Evolutionary conservation across 2,888 invertebrate genomes (phyloP).

Genomic region (Alloplasta piceator): DNA sequence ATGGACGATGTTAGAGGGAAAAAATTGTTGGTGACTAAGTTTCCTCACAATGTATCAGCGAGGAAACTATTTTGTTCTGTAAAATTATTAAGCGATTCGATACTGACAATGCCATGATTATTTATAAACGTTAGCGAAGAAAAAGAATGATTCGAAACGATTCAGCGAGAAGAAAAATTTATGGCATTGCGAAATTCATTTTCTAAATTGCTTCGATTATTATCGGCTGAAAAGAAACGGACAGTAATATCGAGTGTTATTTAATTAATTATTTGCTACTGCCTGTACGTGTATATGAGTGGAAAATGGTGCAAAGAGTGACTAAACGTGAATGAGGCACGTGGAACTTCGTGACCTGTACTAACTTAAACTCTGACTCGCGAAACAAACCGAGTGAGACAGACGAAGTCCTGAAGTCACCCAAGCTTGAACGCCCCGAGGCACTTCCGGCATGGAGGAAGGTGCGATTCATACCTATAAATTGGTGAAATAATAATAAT

Average conservation of each 20-base stretch:
- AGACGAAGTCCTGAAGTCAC: conserved; percentile 28
- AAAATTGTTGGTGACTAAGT: conserved; percentile 22
- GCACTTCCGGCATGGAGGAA: conserved; percentile 29
- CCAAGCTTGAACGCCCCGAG: conserved; percentile 21
- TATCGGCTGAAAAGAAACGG: not conserved
- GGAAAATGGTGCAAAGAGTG: not conserved
- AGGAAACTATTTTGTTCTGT: not conserved
- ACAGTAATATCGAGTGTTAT: not conserved
- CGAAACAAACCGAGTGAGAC: conserved; percentile 1
- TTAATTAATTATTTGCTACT: not conserved
- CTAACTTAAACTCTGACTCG: conserved; percentile 28
- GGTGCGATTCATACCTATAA: conserved; percentile 5
- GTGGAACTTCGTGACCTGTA: conserved; percentile 50
- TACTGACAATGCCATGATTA: conserved; percentile 4
- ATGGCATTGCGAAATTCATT: conserved; percentile 1
- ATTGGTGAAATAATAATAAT: not conserved
- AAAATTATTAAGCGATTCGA: not conserved
- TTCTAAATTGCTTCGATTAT: conserved; percentile 1
- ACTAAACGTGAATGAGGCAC: conserved; percentile 24
- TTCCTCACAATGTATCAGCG: not conserved
- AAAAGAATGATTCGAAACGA: too few species aligned
- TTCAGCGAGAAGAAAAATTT: conserved; percentile 1
- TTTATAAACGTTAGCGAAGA: not conserved
- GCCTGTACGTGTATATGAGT: not conserved
- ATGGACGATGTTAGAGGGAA: not conserved